Evolutionary conservation across 2,113 vertebrate species (phyloP).

Genomic region (Mobula hypostoma): DNA sequence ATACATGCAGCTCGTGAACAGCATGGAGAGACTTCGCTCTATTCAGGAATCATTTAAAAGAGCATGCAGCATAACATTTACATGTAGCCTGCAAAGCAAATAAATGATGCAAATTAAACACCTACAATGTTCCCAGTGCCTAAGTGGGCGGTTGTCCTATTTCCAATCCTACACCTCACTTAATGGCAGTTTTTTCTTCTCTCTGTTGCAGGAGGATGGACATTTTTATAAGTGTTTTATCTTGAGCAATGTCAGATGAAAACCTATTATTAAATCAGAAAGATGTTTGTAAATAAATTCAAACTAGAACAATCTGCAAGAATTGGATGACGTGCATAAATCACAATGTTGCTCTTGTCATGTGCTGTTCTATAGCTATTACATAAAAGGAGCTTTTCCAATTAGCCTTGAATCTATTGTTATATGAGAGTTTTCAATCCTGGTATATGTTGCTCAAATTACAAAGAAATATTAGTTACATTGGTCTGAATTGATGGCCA

Average conservation of each 20-base stretch:
- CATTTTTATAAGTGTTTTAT: neutral
- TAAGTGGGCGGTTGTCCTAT: no score
- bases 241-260: neutral
- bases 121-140: neutral
- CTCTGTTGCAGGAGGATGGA: neutral
- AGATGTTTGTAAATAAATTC: neutral
- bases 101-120: neutral
- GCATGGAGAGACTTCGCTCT: neutral
- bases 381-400: neutral
- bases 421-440: neutral
- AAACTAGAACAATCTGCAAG: neutral
- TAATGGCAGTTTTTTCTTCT: neutral
- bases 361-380: neutral
- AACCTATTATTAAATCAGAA: no score
- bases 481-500: neutral
- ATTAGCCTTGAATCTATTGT: neutral
- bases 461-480: neutral
- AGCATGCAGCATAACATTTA: neutral
- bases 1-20: neutral
- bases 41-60: neutral
- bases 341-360: neutral
- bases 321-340: neutral
- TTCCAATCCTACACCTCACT: neutral
- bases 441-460: neutral
- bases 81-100: neutral